Conservation (phyloP, 2,888 invertebrate genomes). For the Phaedon cochleariae region DNA sequence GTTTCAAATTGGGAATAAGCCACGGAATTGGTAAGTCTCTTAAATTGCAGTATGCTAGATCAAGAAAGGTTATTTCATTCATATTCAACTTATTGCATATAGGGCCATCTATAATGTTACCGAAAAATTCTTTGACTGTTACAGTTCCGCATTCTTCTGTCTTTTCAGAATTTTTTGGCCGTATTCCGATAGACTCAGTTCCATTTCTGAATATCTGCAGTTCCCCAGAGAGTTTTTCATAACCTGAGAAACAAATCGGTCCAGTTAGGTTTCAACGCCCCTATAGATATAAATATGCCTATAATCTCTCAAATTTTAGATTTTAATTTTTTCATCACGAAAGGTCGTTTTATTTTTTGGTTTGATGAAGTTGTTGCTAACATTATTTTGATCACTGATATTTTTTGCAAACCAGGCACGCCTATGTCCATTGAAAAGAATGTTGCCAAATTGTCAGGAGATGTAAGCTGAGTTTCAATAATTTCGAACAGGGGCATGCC, state of each 20-base stretch:
- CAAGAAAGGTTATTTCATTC: constrained; percentile 34
- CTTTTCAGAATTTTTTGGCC: not conserved
- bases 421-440: too few relatives aligned
- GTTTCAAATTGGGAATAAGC: constrained; percentile 36
- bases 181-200: not conserved
- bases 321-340: too few relatives aligned
- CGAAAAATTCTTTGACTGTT: not conserved
- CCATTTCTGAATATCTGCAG: not conserved
- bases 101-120: not conserved
- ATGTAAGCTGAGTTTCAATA: too few relatives aligned
- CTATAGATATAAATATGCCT: too few relatives aligned
- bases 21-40: constrained; percentile 35
- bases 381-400: too few relatives aligned
- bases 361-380: too few relatives aligned
- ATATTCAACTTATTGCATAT: not conserved
- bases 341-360: too few relatives aligned
- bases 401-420: too few relatives aligned
- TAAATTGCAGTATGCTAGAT: constrained; percentile 41
- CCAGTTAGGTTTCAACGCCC: too few relatives aligned
- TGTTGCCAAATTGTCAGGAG: too few relatives aligned
- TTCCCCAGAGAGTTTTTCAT: not conserved
- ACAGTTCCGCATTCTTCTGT: not conserved
- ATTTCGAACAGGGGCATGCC: too few relatives aligned
- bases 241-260: constrained; percentile 6
- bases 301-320: too few relatives aligned